Evolutionary conservation across 1,140 invertebrate species (phyloP).

Genomic region (Diachasma alloeum): DNA sequence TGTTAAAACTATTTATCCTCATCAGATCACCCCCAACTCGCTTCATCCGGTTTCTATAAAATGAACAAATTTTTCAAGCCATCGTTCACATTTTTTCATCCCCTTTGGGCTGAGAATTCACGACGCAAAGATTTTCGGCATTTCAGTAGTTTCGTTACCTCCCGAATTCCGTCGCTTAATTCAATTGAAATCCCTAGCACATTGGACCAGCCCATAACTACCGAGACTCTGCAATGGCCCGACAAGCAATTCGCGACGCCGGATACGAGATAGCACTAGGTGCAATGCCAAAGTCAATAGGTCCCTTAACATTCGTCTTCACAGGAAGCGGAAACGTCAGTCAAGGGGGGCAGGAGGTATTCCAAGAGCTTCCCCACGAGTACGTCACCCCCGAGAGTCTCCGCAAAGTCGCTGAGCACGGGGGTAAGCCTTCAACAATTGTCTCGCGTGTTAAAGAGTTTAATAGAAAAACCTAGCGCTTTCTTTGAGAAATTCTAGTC

Average conservation of each 20-base stretch:
- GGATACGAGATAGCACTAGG: constrained; percentile 98
- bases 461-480: too few relatives aligned
- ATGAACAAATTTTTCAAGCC: background rate
- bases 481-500: too few relatives aligned
- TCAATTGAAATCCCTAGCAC: constrained; percentile 69
- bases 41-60: background rate
- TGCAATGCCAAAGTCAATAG: constrained; percentile 97
- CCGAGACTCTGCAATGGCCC: constrained; percentile 95
- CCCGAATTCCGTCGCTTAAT: too few relatives aligned
- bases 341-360: constrained; percentile 96
- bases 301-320: constrained; percentile 97
- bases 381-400: constrained; percentile 96
- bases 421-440: constrained; percentile 72
- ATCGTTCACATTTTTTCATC: too few relatives aligned
- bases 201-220: constrained; percentile 99
- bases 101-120: background rate
- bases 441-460: too few relatives aligned
- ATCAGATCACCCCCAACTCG: too few relatives aligned
- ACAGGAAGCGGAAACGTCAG: constrained; percentile 91
- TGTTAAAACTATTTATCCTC: background rate
- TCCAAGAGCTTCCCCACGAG: constrained; percentile 96
- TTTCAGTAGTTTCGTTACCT: too few relatives aligned
- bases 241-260: constrained; percentile 95
- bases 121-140: background rate
- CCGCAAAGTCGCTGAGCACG: constrained; percentile 94